These are phyloP conservation scores for Pyrrhopygopsis socrates DNA, from an alignment of 2,888 invertebrate genomes.

Conservation along the genomic window DNA sequence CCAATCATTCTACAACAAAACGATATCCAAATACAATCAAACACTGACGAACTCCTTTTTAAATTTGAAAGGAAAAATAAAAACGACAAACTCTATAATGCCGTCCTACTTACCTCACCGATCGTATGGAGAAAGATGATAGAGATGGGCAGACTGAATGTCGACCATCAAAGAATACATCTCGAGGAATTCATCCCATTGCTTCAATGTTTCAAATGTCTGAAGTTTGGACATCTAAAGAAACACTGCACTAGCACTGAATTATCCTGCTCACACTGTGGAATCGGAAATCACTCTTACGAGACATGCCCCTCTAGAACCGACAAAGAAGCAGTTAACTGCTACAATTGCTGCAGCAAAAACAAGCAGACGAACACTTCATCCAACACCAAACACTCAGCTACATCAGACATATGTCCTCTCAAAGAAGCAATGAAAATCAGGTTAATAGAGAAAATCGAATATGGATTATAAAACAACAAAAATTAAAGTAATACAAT, in stretches of 20 bases:
- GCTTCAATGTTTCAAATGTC: no score
- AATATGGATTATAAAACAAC: neutral
- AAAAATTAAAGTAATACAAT: neutral
- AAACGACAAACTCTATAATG: neutral
- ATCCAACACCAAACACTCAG: neutral
- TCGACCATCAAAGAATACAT: neutral
- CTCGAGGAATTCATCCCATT: no score
- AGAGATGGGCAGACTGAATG: neutral
- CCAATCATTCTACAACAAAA: neutral
- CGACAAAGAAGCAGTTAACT: neutral
- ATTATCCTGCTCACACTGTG: neutral
- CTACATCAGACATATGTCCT: neutral
- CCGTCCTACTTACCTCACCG: neutral
- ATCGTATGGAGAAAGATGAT: neutral
- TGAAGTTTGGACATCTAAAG: neutral
- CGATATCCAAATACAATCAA: neutral
- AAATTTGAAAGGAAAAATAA: neutral
- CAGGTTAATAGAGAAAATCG: neutral
- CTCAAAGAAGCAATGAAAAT: neutral
- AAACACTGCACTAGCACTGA: neutral
- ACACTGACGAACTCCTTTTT: neutral
- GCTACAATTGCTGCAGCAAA: neutral
- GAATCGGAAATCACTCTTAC: neutral
- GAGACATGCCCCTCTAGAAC: neutral
- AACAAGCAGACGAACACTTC: neutral